A percentile compares a stretch with the other conserved stretches of the same genome.
Evolutionary conservation across 2,797 vertebrate species (phyloP).

Genomic region (Falco rusticolus): DNA sequence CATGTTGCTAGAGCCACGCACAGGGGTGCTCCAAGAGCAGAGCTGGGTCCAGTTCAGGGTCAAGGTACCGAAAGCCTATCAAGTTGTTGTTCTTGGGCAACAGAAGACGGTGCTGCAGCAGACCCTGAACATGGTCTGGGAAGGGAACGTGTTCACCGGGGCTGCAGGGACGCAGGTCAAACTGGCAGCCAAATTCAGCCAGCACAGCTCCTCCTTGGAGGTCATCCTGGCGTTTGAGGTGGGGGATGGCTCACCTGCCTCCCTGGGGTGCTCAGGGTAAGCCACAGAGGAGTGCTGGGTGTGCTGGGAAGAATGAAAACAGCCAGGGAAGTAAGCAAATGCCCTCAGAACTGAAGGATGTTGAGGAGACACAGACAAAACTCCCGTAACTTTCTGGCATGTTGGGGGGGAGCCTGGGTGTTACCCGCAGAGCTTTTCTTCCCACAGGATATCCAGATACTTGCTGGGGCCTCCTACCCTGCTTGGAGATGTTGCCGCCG

Average conservation of each 20-base stretch:
- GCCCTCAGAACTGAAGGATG: background rate
- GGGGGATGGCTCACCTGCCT: slow-evolving; percentile 8
- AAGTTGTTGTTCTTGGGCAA: slow-evolving; percentile 78
- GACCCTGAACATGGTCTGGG: slow-evolving; percentile 81
- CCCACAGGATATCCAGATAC: slow-evolving; percentile 39
- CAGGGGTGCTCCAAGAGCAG: slow-evolving; percentile 75
- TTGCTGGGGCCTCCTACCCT: slow-evolving; percentile 22
- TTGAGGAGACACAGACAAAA: background rate
- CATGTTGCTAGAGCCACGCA: slow-evolving; percentile 82
- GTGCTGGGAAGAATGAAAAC: background rate
- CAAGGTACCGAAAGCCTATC: slow-evolving; percentile 76
- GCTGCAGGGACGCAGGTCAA: slow-evolving; percentile 65
- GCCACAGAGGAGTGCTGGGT: background rate
- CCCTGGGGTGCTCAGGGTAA: background rate
- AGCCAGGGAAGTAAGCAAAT: background rate
- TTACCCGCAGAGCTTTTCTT: background rate
- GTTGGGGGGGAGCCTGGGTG: background rate
- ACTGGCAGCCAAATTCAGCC: slow-evolving; percentile 70
- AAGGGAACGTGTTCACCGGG: slow-evolving; percentile 76
- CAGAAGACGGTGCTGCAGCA: slow-evolving; percentile 73
- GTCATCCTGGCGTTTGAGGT: slow-evolving; percentile 82
- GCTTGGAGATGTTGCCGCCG: background rate
- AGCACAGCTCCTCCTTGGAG: slow-evolving; percentile 73
- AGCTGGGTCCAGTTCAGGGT: slow-evolving; percentile 81
- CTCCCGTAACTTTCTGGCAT: background rate